phyloP scores from a whole-genome alignment of 2,113 vertebrate genomes.

The Piliocolobus tephrosceles region DNA sequence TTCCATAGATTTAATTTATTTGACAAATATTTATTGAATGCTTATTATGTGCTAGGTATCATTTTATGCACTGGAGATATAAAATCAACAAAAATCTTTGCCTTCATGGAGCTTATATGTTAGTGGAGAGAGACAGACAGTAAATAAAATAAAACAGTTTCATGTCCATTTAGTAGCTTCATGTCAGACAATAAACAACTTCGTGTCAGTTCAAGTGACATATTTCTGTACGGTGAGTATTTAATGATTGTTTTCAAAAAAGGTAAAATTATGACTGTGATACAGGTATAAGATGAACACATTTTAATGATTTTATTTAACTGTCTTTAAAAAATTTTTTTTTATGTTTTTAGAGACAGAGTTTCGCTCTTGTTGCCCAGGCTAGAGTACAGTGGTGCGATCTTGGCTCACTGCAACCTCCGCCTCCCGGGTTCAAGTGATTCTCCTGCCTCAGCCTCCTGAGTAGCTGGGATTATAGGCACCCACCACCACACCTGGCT shows the following conservation, averaged over 20 bases:
- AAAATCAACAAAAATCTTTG: slow-evolving; percentile 32
- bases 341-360: too few species aligned
- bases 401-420: too few species aligned
- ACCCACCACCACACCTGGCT: too few species aligned
- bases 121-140: not conserved
- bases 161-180: not conserved
- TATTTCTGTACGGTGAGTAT: not conserved
- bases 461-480: too few species aligned
- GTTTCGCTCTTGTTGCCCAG: too few species aligned
- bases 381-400: too few species aligned
- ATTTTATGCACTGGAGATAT: not conserved
- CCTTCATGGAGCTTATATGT: not conserved
- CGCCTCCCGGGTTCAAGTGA: too few species aligned
- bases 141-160: not conserved
- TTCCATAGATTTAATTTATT: slow-evolving; percentile 19
- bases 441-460: too few species aligned
- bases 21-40: not conserved
- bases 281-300: not conserved
- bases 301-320: not conserved
- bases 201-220: not conserved
- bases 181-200: not conserved
- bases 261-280: not conserved
- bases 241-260: not conserved
- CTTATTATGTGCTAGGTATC: not conserved
- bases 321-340: not conserved